Conservation (phyloP, 2,113 vertebrate genomes). For the Megaceryle torquata region DNA sequence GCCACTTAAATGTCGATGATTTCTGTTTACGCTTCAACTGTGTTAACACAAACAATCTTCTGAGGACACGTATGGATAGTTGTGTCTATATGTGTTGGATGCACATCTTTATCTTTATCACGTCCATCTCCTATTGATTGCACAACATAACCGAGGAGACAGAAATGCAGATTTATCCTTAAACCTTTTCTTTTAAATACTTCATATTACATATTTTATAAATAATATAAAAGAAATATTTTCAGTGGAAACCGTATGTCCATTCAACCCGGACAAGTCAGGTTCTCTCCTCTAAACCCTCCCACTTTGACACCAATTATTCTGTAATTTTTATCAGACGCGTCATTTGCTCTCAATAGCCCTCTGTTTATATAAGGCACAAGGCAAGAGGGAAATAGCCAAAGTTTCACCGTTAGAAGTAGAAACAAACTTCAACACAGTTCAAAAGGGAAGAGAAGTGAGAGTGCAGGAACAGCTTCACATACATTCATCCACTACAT, state of each 20-base stretch:
- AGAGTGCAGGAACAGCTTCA: neutral
- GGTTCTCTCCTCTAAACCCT: neutral
- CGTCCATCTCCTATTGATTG: slow-evolving; percentile 43
- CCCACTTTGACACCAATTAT: neutral
- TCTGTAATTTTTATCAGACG: neutral
- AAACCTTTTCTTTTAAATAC: slow-evolving; percentile 13
- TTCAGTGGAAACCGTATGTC: neutral
- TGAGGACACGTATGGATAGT: neutral
- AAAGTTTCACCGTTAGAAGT: neutral
- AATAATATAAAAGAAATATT: neutral
- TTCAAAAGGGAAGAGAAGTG: neutral
- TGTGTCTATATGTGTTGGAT: neutral
- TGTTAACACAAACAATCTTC: neutral
- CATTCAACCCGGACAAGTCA: neutral
- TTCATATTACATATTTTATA: neutral
- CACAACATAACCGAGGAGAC: slow-evolving; percentile 21
- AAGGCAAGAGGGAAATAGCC: neutral
- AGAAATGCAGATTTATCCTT: slow-evolving; percentile 18
- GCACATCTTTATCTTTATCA: slow-evolving; percentile 47
- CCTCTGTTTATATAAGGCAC: neutral
- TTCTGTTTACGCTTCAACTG: neutral
- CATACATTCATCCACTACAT: neutral
- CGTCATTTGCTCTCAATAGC: neutral
- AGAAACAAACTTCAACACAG: neutral
- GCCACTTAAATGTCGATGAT: neutral